These are phyloP conservation scores for Eciton burchellii DNA, from an alignment of 1,140 invertebrate genomes.

Conservation along the genomic window DNA sequence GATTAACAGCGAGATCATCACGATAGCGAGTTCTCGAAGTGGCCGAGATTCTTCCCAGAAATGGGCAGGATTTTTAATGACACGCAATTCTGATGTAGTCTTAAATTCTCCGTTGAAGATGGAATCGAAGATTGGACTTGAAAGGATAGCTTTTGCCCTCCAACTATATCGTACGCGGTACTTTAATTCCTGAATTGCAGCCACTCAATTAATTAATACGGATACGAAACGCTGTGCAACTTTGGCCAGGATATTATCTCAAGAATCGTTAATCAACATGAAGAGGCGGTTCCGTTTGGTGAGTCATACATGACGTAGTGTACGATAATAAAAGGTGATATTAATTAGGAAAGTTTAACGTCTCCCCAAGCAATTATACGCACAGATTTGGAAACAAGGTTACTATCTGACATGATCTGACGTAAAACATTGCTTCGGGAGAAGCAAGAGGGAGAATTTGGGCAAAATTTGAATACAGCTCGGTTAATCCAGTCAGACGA, in stretches of 20 bases:
- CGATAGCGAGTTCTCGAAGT: not conserved
- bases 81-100: not conserved
- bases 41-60: not conserved
- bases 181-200: conserved; percentile 15
- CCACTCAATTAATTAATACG: not conserved
- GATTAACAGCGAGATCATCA: conserved; percentile 4
- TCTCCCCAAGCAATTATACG: not conserved
- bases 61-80: conserved; percentile 28
- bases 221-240: not conserved
- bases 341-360: not conserved
- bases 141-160: not conserved
- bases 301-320: not conserved
- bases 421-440: too few species aligned
- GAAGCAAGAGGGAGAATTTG: not conserved
- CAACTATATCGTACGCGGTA: not conserved
- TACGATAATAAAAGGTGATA: not conserved
- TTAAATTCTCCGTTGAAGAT: not conserved
- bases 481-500: not conserved
- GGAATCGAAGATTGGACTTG: not conserved
- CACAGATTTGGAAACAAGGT: too few species aligned
- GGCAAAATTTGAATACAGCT: not conserved
- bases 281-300: not conserved
- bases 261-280: not conserved
- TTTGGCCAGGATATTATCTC: not conserved
- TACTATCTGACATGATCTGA: too few species aligned